phyloP scores from a whole-genome alignment of 2,888 invertebrate genomes.

The Epicampocera succincta region DNA sequence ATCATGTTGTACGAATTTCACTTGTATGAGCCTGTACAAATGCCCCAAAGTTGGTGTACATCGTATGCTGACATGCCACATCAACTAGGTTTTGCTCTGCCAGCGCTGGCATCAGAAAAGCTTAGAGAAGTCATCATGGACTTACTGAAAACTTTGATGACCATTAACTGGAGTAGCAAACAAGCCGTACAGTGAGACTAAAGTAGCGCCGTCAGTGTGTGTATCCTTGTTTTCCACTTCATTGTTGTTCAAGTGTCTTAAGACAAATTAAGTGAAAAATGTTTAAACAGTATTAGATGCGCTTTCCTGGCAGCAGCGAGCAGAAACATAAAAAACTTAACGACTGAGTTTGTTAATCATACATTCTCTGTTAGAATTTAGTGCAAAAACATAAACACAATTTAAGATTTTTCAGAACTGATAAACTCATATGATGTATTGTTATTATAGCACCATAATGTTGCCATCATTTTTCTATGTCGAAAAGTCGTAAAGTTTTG shows the following conservation, averaged over 20 bases:
- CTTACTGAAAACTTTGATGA: conserved; percentile 57
- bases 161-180: conserved; percentile 37
- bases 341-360: conserved; percentile 29
- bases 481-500: conserved; percentile 61
- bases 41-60: conserved; percentile 10
- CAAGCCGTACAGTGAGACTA: background rate
- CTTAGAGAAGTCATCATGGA: conserved; percentile 55
- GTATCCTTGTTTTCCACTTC: conserved; percentile 34
- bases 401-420: conserved; percentile 66
- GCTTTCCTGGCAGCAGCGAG: background rate
- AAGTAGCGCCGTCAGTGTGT: background rate
- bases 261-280: conserved; percentile 69
- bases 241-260: conserved; percentile 59
- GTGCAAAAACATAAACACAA: conserved; percentile 56
- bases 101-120: conserved; percentile 3
- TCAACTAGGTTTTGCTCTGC: conserved; percentile 1
- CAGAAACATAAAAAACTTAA: background rate
- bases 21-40: background rate
- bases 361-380: conserved; percentile 64
- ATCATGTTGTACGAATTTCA: conserved; percentile 36
- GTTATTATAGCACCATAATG: conserved; percentile 69
- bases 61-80: conserved; percentile 51
- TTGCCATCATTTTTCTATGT: conserved; percentile 69
- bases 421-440: conserved; percentile 67
- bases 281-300: conserved; percentile 61